Conservation (phyloP, 2,113 vertebrate species). For the Jacana jacana region DNA sequence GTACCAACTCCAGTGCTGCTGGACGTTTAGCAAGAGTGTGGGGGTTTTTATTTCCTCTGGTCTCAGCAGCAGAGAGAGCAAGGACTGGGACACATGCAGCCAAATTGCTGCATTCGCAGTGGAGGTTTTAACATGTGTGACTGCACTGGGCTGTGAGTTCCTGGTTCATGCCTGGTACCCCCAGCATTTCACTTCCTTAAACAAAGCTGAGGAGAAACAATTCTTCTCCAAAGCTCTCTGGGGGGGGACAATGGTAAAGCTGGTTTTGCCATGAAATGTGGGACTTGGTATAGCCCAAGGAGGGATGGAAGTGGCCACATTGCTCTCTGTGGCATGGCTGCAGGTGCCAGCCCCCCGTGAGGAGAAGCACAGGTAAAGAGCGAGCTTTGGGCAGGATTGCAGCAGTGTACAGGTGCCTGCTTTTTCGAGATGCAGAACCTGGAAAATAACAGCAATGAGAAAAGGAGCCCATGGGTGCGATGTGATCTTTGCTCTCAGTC, state of each 20-base stretch:
- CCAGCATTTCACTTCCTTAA: background rate
- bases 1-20: accelerated
- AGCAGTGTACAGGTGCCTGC: background rate
- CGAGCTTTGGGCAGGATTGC: background rate
- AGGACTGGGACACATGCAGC: background rate
- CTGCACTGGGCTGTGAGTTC: accelerated
- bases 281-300: accelerated
- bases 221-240: background rate
- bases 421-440: background rate
- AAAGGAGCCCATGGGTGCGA: accelerated
- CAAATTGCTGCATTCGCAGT: background rate
- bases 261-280: background rate
- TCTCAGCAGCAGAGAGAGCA: background rate
- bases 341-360: background rate
- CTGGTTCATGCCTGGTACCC: background rate
- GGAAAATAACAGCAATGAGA: background rate
- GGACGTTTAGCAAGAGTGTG: background rate
- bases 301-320: background rate
- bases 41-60: background rate
- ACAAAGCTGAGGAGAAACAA: background rate
- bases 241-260: accelerated
- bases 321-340: background rate
- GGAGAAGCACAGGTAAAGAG: background rate
- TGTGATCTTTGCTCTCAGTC: background rate
- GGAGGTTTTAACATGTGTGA: background rate